phyloP scores from a whole-genome alignment of 2,113 vertebrate genomes.

The Thunnus maccoyii region DNA sequence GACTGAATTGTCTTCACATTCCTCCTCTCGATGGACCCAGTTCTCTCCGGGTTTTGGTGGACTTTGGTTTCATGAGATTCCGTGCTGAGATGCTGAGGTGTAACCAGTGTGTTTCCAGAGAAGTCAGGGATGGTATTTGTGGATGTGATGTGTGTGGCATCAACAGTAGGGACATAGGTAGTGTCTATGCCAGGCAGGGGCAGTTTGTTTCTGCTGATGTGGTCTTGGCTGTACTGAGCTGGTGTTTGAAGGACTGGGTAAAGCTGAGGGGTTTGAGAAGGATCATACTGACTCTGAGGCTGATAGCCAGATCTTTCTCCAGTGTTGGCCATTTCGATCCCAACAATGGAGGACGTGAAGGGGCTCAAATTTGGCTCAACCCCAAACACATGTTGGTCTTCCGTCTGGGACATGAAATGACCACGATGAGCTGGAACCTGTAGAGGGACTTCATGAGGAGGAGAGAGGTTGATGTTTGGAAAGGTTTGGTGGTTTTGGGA shows the following conservation, averaged over 20 bases:
- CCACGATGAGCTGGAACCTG: background rate
- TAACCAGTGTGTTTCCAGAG: background rate
- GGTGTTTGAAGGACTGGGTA: background rate
- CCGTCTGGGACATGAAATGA: background rate
- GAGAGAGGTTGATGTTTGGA: background rate
- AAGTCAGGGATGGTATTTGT: background rate
- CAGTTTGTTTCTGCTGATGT: background rate
- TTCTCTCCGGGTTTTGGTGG: background rate
- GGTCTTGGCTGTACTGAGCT: background rate
- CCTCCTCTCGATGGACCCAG: background rate
- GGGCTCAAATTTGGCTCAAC: background rate
- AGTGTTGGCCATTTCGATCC: background rate
- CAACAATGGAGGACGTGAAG: background rate
- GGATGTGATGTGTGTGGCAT: background rate
- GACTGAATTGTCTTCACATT: background rate
- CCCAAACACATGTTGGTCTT: background rate
- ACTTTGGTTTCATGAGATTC: background rate
- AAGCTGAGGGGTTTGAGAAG: background rate
- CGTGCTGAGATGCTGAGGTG: background rate
- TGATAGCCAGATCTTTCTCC: background rate
- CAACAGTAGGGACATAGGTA: background rate
- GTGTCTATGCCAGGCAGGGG: background rate
- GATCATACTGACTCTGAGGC: background rate
- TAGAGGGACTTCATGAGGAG: slow-evolving; percentile 5
- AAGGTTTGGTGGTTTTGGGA: background rate